These are phyloP conservation scores for Tridacna gigas DNA, from an alignment of 2,888 invertebrate genomes.

Conservation along the genomic window DNA sequence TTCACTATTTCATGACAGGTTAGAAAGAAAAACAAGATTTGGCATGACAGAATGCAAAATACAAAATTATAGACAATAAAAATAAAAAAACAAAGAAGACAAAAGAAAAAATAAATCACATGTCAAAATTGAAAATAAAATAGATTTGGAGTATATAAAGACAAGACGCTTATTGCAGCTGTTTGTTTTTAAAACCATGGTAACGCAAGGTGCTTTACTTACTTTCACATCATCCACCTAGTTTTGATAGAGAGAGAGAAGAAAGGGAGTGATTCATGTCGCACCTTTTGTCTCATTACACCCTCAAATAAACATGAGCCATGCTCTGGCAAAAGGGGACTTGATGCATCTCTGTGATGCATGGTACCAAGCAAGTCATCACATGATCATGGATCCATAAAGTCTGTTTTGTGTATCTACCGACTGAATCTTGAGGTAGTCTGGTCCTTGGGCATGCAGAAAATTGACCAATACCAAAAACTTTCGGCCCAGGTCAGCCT, in stretches of 20 bases:
- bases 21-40: background rate
- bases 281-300: too few species aligned
- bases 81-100: background rate
- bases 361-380: too few species aligned
- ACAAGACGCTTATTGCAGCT: background rate
- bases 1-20: too few species aligned
- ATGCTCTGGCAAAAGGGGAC: too few species aligned
- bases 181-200: slow-evolving; percentile 31
- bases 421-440: too few species aligned
- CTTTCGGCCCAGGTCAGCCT: too few species aligned
- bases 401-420: too few species aligned
- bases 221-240: slow-evolving; percentile 61
- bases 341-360: too few species aligned
- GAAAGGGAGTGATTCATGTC: background rate
- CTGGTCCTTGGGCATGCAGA: too few species aligned
- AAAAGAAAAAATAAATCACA: background rate
- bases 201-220: slow-evolving; percentile 48
- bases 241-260: slow-evolving; percentile 33
- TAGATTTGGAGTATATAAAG: background rate
- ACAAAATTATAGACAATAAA: background rate
- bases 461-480: too few species aligned
- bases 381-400: too few species aligned
- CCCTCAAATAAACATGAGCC: too few species aligned
- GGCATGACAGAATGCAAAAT: slow-evolving; percentile 4
- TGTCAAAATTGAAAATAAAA: background rate